Evolutionary conservation across 2,888 invertebrate genomes (phyloP).

Genomic region (Catocala fraxini): DNA sequence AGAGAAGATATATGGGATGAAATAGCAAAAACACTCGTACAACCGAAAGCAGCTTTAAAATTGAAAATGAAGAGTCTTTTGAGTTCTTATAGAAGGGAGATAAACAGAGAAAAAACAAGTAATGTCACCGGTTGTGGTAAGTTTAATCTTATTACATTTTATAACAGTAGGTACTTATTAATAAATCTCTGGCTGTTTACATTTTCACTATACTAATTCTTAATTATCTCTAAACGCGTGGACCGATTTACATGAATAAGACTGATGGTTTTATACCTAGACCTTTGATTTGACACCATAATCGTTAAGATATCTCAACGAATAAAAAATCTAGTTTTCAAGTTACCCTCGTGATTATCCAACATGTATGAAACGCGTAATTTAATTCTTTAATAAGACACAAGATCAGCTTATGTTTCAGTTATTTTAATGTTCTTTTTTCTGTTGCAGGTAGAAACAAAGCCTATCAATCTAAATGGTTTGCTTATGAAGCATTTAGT

Average conservation of each 20-base stretch:
- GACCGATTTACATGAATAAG: conserved; percentile 31
- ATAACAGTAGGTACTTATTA: conserved; percentile 22
- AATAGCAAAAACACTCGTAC: conserved; percentile 17
- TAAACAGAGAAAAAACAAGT: conserved; percentile 25
- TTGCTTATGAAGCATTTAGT: conserved; percentile 31
- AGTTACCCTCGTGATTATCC: conserved; percentile 26
- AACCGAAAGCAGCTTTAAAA: conserved; percentile 27
- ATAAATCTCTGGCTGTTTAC: conserved; percentile 18
- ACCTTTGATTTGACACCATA: conserved; percentile 34
- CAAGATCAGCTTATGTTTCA: conserved; percentile 24
- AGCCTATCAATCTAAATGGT: conserved; percentile 28
- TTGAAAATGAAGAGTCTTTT: conserved; percentile 22
- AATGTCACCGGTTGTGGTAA: conserved; percentile 22
- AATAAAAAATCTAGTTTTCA: conserved; percentile 31
- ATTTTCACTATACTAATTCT: conserved; percentile 18
- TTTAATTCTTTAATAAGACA: conserved; percentile 18
- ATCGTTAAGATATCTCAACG: conserved; percentile 32
- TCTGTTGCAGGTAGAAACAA: conserved; percentile 26
- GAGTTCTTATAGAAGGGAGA: conserved; percentile 29
- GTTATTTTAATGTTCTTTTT: conserved; percentile 21
- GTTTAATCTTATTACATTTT: conserved; percentile 25
- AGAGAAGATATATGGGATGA: conserved; percentile 25
- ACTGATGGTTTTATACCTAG: conserved; percentile 32
- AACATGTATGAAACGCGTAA: conserved; percentile 14
- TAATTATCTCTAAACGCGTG: conserved; percentile 30